Evolutionary conservation across 2,113 vertebrate species (phyloP).

Genomic region (Sigmodon hispidus): DNA sequence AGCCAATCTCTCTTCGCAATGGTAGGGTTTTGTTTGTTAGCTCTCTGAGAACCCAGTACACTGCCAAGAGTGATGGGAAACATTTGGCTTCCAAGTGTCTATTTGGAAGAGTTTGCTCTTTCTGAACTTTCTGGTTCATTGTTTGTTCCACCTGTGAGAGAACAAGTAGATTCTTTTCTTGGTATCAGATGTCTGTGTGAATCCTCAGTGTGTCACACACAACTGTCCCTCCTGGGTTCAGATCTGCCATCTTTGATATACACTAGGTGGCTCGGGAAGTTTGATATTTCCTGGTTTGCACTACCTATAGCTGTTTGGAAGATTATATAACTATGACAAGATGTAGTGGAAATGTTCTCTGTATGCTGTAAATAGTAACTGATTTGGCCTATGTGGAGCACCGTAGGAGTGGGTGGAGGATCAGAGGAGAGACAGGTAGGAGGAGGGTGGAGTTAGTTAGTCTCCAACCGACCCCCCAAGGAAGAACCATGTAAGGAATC

Average conservation of each 20-base stretch:
- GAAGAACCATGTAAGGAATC: no score
- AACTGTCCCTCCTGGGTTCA: rapidly evolving
- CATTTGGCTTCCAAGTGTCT: neutral
- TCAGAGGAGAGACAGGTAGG: no score
- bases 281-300: rapidly evolving
- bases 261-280: neutral
- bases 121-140: neutral
- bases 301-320: neutral
- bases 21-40: neutral
- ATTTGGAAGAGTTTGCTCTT: neutral
- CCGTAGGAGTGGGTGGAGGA: no score
- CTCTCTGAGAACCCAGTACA: neutral
- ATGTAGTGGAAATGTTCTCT: no score
- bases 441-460: no score
- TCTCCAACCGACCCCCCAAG: no score
- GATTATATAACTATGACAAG: no score
- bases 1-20: neutral
- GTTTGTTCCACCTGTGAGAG: neutral
- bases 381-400: no score
- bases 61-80: neutral
- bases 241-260: neutral
- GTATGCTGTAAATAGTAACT: no score
- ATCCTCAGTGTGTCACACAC: neutral
- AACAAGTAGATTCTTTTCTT: neutral
- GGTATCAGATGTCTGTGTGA: neutral